Conservation (phyloP, 1,140 invertebrate species). For the Planococcus citri region DNA sequence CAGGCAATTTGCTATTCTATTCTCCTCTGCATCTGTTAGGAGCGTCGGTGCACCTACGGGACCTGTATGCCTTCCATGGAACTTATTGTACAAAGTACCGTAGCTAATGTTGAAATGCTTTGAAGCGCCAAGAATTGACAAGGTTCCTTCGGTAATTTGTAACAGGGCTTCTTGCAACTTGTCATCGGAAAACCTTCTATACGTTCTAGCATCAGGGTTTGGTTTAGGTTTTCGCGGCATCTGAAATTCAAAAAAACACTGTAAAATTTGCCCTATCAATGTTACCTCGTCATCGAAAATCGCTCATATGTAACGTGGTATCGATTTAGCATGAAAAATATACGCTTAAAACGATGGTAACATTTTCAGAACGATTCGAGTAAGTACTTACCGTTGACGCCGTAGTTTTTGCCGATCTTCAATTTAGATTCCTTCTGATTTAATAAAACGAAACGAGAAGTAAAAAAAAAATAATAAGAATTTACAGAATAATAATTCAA, state of each 20-base stretch:
- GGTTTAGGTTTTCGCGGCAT: neutral
- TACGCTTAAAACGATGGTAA: too few species aligned
- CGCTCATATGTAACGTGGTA: too few species aligned
- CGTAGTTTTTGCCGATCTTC: too few species aligned
- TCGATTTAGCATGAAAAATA: too few species aligned
- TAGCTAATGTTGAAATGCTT: neutral
- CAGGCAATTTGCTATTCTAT: neutral
- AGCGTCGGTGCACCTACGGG: neutral
- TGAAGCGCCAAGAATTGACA: neutral
- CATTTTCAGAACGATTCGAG: too few species aligned
- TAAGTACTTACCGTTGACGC: too few species aligned
- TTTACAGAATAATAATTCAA: too few species aligned
- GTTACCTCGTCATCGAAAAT: too few species aligned
- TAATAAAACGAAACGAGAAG: too few species aligned
- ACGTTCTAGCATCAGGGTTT: neutral
- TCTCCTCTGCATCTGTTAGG: neutral
- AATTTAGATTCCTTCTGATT: too few species aligned
- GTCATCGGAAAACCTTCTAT: neutral
- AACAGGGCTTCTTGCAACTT: neutral
- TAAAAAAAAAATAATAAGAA: too few species aligned
- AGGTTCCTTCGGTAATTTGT: neutral
- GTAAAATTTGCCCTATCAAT: too few species aligned
- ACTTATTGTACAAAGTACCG: neutral
- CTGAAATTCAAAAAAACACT: neutral
- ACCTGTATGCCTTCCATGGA: neutral